These are phyloP conservation scores for Chloroceryle amazona DNA, from an alignment of 2,797 vertebrate genomes.

Conservation along the genomic window DNA sequence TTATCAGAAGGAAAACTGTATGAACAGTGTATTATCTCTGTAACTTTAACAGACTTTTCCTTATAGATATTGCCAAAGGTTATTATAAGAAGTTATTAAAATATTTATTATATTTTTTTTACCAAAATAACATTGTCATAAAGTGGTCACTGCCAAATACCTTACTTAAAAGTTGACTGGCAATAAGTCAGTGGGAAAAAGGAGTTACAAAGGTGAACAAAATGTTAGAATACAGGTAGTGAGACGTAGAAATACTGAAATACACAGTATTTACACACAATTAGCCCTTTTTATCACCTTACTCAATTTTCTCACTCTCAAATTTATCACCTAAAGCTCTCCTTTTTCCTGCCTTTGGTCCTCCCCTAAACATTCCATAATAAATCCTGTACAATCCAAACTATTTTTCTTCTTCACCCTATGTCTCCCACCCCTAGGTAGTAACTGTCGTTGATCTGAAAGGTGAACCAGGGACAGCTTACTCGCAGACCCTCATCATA, in stretches of 20 bases:
- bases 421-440: not conserved
- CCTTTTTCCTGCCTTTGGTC: not conserved
- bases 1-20: not conserved
- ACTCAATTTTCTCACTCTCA: not conserved
- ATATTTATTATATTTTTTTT: not conserved
- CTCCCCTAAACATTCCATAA: not conserved
- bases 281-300: not conserved
- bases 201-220: not conserved
- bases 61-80: not conserved
- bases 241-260: not conserved
- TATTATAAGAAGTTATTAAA: not conserved
- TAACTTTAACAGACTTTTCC: not conserved
- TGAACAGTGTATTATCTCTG: not conserved
- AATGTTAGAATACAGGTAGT: not conserved
- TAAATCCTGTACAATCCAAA: not conserved
- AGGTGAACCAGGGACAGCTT: not conserved
- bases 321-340: not conserved
- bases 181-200: not conserved
- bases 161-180: not conserved
- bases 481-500: not conserved
- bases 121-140: not conserved
- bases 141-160: not conserved
- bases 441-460: not conserved
- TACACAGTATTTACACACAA: not conserved
- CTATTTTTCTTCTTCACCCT: not conserved